Conservation (phyloP, 2,113 vertebrate species). For the Cyanoramphus novaezelandiae region DNA sequence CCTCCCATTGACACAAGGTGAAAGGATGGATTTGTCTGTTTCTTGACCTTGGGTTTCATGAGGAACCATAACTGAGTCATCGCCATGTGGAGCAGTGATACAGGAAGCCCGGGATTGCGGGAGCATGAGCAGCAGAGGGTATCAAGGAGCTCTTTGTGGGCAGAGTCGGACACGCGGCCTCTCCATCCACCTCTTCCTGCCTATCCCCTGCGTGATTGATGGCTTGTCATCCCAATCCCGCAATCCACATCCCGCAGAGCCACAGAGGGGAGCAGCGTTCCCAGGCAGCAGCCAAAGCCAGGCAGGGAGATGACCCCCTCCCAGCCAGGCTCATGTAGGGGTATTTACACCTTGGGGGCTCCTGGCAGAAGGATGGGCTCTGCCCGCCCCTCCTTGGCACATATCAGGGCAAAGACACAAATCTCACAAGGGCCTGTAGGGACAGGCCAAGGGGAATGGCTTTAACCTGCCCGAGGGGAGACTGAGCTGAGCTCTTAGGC, state of each 20-base stretch:
- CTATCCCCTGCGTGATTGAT: neutral
- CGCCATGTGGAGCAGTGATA: neutral
- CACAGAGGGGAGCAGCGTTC: neutral
- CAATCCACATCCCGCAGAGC: neutral
- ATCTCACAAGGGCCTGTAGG: neutral
- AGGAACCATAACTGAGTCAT: neutral
- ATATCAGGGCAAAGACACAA: neutral
- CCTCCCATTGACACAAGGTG: neutral
- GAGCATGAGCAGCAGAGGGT: neutral
- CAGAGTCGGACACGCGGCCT: neutral
- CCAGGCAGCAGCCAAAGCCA: neutral
- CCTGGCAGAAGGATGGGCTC: neutral
- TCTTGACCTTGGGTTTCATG: neutral
- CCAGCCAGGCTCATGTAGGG: accelerated
- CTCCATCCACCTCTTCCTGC: neutral
- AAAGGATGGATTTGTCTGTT: neutral
- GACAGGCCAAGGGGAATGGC: neutral
- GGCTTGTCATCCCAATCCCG: neutral
- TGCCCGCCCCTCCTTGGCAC: neutral
- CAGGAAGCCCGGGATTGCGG: neutral
- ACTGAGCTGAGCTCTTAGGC: neutral
- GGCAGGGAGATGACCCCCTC: neutral
- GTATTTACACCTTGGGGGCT: neutral
- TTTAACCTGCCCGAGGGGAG: neutral
- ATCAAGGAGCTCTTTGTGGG: neutral